Percentiles rank a stretch among this genome's conserved stretches.
phyloP scores from a whole-genome alignment of 2,888 invertebrate species.

The Papilio gigon region DNA sequence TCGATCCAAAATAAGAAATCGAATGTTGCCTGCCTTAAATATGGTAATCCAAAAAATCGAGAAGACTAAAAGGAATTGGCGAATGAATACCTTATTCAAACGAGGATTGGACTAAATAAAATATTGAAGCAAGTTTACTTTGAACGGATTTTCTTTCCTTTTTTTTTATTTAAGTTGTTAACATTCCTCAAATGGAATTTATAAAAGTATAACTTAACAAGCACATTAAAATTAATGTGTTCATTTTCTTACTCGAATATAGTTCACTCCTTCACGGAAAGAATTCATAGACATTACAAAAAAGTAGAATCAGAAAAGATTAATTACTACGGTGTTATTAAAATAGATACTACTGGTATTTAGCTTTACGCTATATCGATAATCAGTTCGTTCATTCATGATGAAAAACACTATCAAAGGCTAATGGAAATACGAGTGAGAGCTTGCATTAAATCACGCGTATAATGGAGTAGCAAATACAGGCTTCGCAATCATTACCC shows the following conservation, averaged over 20 bases:
- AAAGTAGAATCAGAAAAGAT: too few species aligned
- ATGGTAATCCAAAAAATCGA: constrained; percentile 41
- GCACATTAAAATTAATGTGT: neutral
- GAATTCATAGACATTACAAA: too few species aligned
- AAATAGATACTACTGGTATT: too few species aligned
- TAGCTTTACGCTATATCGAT: neutral
- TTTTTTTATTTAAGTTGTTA: neutral
- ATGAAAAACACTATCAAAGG: constrained; percentile 18
- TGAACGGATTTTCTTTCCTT: neutral
- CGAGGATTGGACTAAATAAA: constrained; percentile 35
- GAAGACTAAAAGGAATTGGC: constrained; percentile 36
- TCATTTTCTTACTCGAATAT: too few species aligned
- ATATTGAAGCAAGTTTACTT: constrained; percentile 24
- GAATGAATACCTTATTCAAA: constrained; percentile 39
- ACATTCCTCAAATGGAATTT: neutral
- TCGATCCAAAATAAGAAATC: constrained; percentile 41
- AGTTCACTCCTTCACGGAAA: too few species aligned
- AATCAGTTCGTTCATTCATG: neutral
- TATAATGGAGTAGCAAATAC: constrained; percentile 35
- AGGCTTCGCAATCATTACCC: constrained; percentile 36
- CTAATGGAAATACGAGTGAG: constrained; percentile 14
- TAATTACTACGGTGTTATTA: too few species aligned
- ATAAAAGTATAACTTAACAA: neutral
- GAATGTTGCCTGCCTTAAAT: constrained; percentile 38
- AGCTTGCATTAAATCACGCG: constrained; percentile 28